Evolutionary conservation across 2,113 vertebrate species (phyloP), one percentile per base, ranked within the genome.

Genomic region (Sitta europaea): DNA sequence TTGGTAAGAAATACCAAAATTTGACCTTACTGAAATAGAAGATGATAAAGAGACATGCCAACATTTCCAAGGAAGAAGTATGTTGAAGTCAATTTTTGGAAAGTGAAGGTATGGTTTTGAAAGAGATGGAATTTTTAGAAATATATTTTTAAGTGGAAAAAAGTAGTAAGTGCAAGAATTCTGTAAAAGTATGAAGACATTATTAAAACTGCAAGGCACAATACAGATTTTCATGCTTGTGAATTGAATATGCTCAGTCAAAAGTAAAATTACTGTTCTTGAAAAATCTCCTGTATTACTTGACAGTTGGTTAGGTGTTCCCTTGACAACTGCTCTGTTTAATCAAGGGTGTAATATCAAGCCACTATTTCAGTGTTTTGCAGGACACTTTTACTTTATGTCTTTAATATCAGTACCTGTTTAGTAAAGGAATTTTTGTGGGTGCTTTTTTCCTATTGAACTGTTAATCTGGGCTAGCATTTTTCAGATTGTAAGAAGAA

Each of bases 261-360:
- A 90, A 97, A 94, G 84, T 95, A 96, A 96, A 97, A 97, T 93
- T 92, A 70, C 48, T 11, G 10, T 90, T 96, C 94, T 83, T 90
- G 61, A 96, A 89, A 96, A 95, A 95, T 95, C 54, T 86, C 66
- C 53, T 62, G 29, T 96, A 75, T 94, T 94, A 59, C 78, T 65
- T 93, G 91, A 95, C 87, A 92, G 88, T 82, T 97, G 88, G 90
- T 87, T 97, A 93, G 85, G 61, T 33, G 47, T 95, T 97, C 96
- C 97, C 97, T 97, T 97, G 97, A 97, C 70, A 72, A 97, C 95
- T 95, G 92, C 86, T 94, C 88, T 95, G 90, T 77, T 96, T 97
- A 97, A 97, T 97, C 97, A 98, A 93, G 93, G 82, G 94, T 96
- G 36, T 95, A 96, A 98, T n/a, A 97, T 75, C 70, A 96, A 91